These are phyloP conservation scores for Erebia epiphron DNA, from an alignment of 2,888 invertebrate genomes.

Conservation along the genomic window DNA sequence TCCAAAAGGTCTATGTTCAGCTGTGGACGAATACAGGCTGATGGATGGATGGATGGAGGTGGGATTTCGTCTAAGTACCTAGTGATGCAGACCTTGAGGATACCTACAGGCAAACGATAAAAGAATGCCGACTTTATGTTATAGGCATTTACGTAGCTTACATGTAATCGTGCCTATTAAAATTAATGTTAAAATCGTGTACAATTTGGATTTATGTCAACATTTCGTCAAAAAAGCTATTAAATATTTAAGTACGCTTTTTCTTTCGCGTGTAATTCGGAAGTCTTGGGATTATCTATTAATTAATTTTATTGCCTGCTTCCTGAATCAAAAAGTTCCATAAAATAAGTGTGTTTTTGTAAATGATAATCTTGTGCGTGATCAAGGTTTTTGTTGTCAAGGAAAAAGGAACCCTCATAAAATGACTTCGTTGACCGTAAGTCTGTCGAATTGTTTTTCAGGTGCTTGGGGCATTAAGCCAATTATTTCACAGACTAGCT, in stretches of 20 bases:
- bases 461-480: too few species aligned
- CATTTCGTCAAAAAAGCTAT: slow-evolving; percentile 7
- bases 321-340: background rate
- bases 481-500: too few species aligned
- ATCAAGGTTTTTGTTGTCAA: background rate
- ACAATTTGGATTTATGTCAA: slow-evolving; percentile 10
- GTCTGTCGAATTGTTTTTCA: too few species aligned
- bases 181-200: slow-evolving; percentile 19
- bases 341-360: background rate
- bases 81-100: too few species aligned
- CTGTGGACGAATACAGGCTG: too few species aligned
- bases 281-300: slow-evolving; percentile 5
- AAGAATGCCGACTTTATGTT: too few species aligned
- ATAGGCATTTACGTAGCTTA: background rate
- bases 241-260: background rate
- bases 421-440: too few species aligned
- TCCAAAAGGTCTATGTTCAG: too few species aligned
- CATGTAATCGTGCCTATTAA: slow-evolving; percentile 8
- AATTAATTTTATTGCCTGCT: slow-evolving; percentile 10
- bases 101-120: too few species aligned
- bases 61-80: too few species aligned
- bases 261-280: slow-evolving; percentile 17
- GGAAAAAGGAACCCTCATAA: too few species aligned
- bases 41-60: too few species aligned
- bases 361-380: background rate